Evolutionary conservation across 2,888 invertebrate genomes (phyloP), one percentile per base, ranked within the genome.

Genomic region (Halictus quadricinctus): DNA sequence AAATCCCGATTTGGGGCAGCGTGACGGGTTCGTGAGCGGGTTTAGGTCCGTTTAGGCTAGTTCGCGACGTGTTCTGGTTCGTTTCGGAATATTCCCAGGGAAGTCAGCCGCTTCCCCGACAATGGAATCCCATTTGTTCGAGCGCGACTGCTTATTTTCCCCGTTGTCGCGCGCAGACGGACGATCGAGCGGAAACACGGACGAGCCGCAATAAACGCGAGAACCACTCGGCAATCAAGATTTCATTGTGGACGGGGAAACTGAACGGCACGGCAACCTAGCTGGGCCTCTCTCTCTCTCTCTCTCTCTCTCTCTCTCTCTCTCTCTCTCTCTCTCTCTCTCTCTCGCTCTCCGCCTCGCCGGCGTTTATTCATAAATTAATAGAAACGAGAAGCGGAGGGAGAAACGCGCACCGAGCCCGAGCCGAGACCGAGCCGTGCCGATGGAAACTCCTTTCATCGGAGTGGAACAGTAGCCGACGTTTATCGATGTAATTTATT

Each of bases 111-210:
- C 72, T 54, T 18, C 84, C 72, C 74, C 80, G 66, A 85, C 88
- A 88, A 88, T 87, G 88, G 85, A 87, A 88, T 88, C 85, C 87
- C 88, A 87, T 88, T 88, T 88, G 87, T 87, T 76, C 86, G 79
- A 74, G 83, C 80, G 79, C 76, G 74, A 86, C 88, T 87, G 88
- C 87, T 88, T 88, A 88, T 88, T 88, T 86, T 88, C 86, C 76
- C 79, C 69, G 72, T 79, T 74, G 74, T 79, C 74, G 74, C 50
- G 48, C 36, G 76, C 76, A 80, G 80, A 80, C 80, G 69, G 76
- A 80, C 76, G 80, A 80, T 80, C 80, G 76, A 60, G 70, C 58
- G 69, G 76, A 72, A 80, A 75, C 75, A 36, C 60, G 69, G 80
- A 75, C 46, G 74, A 69, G n/a, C 70, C 43, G 76, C 77, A 72